Evolutionary conservation across 2,113 vertebrate genomes (phyloP).

Genomic region (Pelecanus crispus): DNA sequence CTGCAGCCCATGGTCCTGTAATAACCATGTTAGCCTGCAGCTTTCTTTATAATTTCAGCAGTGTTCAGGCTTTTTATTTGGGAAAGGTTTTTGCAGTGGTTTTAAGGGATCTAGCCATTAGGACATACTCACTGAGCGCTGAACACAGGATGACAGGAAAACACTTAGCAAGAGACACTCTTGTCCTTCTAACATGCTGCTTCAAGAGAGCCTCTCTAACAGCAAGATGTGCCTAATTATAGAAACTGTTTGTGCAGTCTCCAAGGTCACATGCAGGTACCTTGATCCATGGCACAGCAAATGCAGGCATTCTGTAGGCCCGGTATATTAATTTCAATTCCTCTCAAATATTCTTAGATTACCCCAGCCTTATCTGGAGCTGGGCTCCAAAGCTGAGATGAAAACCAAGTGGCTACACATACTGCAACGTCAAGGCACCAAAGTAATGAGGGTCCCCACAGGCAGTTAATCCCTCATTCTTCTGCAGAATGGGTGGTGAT

Average conservation of each 20-base stretch:
- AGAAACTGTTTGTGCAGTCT: rapidly evolving
- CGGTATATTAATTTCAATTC: not conserved
- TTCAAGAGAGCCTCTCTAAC: not conserved
- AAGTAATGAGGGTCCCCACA: rapidly evolving
- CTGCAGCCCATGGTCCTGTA: not conserved
- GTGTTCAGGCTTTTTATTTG: not conserved
- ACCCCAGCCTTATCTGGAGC: not conserved
- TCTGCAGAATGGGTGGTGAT: not conserved
- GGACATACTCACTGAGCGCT: not conserved
- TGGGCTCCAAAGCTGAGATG: not conserved
- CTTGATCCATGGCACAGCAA: not conserved
- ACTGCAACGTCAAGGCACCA: not conserved
- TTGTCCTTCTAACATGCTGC: not conserved
- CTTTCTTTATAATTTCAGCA: not conserved
- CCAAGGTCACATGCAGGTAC: not conserved
- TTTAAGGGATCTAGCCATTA: not conserved
- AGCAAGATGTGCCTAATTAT: not conserved
- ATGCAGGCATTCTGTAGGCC: not conserved
- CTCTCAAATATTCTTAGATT: not conserved
- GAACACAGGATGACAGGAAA: not conserved
- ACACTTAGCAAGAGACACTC: not conserved
- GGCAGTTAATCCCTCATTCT: rapidly evolving
- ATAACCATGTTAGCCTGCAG: not conserved
- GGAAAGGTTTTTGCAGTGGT: not conserved
- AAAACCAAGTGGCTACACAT: not conserved